These are phyloP conservation scores for human DNA, from an alignment of 2,113 vertebrate species.

Conservation along the genomic window GRCh38 chr14:90894501-90895000, in stretches of 20 bases:
- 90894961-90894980: neutral
- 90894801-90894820: constrained; percentile 32
- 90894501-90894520: constrained; percentile 98
- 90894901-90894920: neutral
- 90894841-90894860: neutral
- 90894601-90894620: neutral
- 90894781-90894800: constrained; percentile 49
- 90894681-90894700: neutral
- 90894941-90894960: neutral
- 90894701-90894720: neutral
- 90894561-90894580: constrained; percentile 97
- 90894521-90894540: constrained; percentile 95
- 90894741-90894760: constrained; percentile 5
- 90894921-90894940: neutral
- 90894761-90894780: constrained; percentile 57
- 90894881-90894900: neutral
- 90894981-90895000: constrained; percentile 41
- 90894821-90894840: constrained; percentile 21
- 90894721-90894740: neutral
- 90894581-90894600: constrained; percentile 84
- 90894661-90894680: no score
- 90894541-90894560: constrained; percentile 94
- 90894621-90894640: neutral
- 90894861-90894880: neutral
- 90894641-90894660: neutral